Base-by-base conservation (phyloP, 2,888 invertebrate species). In the Plebejus argus region DNA sequence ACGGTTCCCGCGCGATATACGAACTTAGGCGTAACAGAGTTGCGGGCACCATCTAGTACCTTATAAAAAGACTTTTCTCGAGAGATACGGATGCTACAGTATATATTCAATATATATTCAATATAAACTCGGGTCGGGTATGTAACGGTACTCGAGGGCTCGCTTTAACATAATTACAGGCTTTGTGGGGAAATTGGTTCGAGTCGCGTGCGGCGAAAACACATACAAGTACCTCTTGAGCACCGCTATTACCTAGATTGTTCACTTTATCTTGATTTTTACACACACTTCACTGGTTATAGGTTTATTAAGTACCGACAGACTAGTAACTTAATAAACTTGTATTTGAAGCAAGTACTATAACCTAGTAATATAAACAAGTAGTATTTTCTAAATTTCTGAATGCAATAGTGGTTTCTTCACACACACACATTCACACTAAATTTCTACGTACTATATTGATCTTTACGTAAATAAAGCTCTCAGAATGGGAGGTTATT, bases 101-200 rank as follows among this genome's bases (percentile, higher is more conserved):
- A 61, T 66, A 20, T 61, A 66, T 66, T 20, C 61, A 20, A 23
- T 20, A 61, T 20, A 61, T 23, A 66, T 66, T 66, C 66, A 66
- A 66, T 66, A 66, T 66, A 23, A 20, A 10, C 58, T 23, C 66
- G 66, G 66, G 66, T 15, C 1, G 61, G 66, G 33, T 66, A 33
- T 18, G 66, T 66, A 72, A 74, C 70, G 3, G 39, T 61, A 39
- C 77, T 18, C 79, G 58, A 76, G 76, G 71, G 79, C 39, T 23
- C 74, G 74, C 49, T 78, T 75, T 77, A 76, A 77, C 76, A 61
- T 78, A 79, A 79, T 79, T 77, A 76, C 78, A 70, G 35, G 78
- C 77, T 79, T 79, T 77, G 77, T 6, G 70, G 77, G 78, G 49
- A 77, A 78, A 70, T 76, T 78, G 77, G 76, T 75, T 76, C 56